These are phyloP conservation scores for Sebastes trivittatus DNA, from an alignment of 2,797 vertebrate genomes.

Conservation along the genomic window DNA sequence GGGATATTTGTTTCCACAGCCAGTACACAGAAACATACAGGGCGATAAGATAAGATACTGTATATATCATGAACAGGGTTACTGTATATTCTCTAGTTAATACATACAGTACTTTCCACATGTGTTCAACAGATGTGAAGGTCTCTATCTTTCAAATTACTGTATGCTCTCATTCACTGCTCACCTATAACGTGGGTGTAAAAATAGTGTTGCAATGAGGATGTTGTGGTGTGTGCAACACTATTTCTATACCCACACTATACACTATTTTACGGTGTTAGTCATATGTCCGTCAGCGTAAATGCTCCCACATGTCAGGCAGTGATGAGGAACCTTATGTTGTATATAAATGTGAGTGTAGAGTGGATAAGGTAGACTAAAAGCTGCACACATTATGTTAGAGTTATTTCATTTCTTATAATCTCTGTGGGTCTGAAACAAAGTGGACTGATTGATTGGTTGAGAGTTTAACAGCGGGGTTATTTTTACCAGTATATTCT, in stretches of 20 bases:
- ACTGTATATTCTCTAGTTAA: neutral
- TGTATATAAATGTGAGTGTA: neutral
- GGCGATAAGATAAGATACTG: neutral
- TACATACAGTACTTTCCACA: neutral
- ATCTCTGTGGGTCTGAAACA: neutral
- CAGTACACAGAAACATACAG: too few relatives aligned
- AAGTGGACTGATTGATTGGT: neutral
- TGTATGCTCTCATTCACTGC: neutral
- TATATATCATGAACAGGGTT: neutral
- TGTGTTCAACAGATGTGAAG: neutral
- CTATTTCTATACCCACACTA: too few relatives aligned
- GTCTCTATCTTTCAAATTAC: neutral
- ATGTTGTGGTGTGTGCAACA: neutral
- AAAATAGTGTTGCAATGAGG: neutral
- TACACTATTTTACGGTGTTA: neutral
- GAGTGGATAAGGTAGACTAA: neutral
- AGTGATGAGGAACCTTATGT: neutral
- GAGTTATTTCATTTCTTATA: neutral
- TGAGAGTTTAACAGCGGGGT: neutral
- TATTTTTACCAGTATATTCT: conserved; percentile 14
- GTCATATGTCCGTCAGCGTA: neutral
- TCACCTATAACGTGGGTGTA: neutral
- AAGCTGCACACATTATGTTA: neutral
- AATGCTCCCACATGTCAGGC: neutral
- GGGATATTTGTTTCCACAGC: too few relatives aligned